Evolutionary conservation across 2,113 vertebrate species (phyloP).

Genomic region (Pitta sordida): DNA sequence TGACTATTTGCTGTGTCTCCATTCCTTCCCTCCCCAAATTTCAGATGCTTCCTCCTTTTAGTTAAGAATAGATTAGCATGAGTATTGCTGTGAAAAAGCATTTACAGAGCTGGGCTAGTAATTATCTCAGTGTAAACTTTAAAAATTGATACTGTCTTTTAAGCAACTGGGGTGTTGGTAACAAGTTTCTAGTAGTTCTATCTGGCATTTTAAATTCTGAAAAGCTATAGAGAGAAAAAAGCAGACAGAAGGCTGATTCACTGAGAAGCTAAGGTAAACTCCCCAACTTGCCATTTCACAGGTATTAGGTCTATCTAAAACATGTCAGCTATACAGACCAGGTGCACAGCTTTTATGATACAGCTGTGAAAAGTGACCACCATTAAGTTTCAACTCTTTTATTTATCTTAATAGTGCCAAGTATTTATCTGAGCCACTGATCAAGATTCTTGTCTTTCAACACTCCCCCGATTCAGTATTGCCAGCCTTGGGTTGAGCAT

Average conservation of each 20-base stretch:
- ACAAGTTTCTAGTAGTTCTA: background rate
- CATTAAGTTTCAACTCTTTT: background rate
- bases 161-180: background rate
- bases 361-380: background rate
- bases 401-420: background rate
- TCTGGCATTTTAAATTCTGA: background rate
- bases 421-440: background rate
- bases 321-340: rapidly evolving
- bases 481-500: background rate
- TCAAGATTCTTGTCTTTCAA: background rate
- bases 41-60: background rate
- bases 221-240: background rate
- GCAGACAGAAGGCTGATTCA: too few relatives aligned
- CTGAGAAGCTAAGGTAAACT: background rate
- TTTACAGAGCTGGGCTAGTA: background rate
- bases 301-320: background rate
- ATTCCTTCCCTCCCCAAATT: background rate
- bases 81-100: background rate
- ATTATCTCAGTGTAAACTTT: background rate
- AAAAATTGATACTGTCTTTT: background rate
- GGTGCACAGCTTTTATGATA: background rate
- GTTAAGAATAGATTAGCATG: background rate
- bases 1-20: background rate
- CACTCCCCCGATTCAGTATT: background rate
- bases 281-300: background rate